phyloP scores from a whole-genome alignment of 2,113 vertebrate genomes.

The Clarias batrachus region DNA sequence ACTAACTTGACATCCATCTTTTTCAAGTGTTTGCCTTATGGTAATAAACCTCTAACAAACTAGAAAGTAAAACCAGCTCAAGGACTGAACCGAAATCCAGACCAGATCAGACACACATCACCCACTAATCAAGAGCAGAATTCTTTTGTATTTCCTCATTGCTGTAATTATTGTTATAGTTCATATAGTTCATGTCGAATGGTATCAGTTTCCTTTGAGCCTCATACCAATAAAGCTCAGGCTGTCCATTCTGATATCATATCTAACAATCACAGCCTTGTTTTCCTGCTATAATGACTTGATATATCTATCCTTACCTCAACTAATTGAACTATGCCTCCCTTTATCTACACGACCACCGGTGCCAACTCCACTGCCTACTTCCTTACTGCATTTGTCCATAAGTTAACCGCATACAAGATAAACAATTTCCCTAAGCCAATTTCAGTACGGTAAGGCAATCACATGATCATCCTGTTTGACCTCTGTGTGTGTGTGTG shows the following conservation, averaged over 20 bases:
- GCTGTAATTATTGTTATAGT: conserved; percentile 14
- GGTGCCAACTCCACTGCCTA: background rate
- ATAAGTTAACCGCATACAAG: background rate
- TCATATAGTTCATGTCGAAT: background rate
- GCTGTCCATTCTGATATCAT: background rate
- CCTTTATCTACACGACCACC: conserved; percentile 16
- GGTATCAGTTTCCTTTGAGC: background rate
- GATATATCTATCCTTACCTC: background rate
- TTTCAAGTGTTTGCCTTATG: too few relatives aligned
- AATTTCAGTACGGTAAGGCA: background rate
- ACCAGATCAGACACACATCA: background rate
- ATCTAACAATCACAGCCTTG: background rate
- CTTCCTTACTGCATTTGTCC: background rate
- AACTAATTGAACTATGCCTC: background rate
- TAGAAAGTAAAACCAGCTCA: background rate
- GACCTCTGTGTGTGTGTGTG: too few relatives aligned
- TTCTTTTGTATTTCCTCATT: conserved; percentile 56
- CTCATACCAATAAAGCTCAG: background rate
- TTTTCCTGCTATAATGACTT: background rate
- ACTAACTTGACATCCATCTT: background rate
- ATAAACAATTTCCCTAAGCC: background rate
- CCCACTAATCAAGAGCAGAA: conserved; percentile 2
- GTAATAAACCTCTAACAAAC: background rate
- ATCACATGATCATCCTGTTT: background rate
- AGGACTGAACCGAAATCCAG: background rate